Percentiles rank a stretch among this genome's conserved stretches.
These are phyloP conservation scores for Phocoena phocoena DNA, from an alignment of 2,113 vertebrate genomes.

Conservation along the genomic window DNA sequence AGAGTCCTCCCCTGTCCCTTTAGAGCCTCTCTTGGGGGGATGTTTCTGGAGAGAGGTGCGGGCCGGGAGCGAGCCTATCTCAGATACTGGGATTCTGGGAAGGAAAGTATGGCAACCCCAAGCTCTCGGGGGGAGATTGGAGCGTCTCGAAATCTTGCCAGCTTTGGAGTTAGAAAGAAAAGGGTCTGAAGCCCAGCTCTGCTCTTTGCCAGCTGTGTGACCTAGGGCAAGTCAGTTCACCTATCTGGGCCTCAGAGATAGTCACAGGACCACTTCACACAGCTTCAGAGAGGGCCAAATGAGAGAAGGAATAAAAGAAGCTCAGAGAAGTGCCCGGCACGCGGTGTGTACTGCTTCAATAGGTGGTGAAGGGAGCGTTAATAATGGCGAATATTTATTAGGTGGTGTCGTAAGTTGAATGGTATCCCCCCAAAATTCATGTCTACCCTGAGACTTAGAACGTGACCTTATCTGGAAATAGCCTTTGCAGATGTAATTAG, in stretches of 20 bases:
- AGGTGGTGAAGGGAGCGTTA: fast-evolving
- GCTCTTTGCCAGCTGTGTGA: neutral
- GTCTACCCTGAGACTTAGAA: neutral
- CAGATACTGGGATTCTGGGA: neutral
- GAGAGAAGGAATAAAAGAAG: neutral
- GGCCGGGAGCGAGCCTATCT: slow-evolving; percentile 38
- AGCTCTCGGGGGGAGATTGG: neutral
- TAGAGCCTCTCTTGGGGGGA: slow-evolving; percentile 71
- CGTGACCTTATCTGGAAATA: neutral
- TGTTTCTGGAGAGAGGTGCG: slow-evolving; percentile 64
- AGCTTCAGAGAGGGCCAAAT: fast-evolving
- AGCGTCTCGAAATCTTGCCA: neutral
- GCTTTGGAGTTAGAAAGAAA: neutral
- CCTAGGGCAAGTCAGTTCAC: neutral
- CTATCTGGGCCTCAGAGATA: neutral
- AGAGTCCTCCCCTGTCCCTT: slow-evolving; percentile 48
- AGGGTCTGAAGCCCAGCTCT: neutral
- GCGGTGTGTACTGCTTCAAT: fast-evolving
- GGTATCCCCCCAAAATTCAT: neutral
- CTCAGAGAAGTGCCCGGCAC: fast-evolving
- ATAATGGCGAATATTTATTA: fast-evolving
- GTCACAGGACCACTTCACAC: neutral
- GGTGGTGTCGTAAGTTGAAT: fast-evolving
- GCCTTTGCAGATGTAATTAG: neutral
- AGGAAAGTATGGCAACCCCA: neutral